Evolutionary conservation across 1,140 invertebrate species (phyloP).

Genomic region (Drosophila erecta): DNA sequence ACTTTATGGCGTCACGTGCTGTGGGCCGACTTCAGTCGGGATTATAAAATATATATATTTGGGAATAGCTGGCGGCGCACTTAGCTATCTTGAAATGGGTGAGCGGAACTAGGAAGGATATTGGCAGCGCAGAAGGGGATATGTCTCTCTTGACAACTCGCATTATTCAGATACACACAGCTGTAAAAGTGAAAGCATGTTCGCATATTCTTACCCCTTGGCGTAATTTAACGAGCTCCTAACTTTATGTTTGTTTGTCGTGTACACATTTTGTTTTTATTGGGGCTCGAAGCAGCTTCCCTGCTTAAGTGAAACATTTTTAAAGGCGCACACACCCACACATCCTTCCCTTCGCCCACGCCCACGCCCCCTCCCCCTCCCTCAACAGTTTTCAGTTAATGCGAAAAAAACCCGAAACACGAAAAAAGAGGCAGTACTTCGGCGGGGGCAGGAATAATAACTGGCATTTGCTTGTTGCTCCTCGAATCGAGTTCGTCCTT

Average conservation of each 20-base stretch:
- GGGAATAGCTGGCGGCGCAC: conserved; percentile 43
- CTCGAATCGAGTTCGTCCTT: conserved; percentile 4
- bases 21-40: conserved; percentile 20
- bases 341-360: neutral
- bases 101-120: conserved; percentile 27
- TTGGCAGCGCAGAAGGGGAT: conserved; percentile 20
- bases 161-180: conserved; percentile 40
- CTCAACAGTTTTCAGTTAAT: conserved; percentile 65
- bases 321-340: conserved; percentile 41
- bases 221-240: conserved; percentile 78
- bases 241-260: conserved; percentile 83
- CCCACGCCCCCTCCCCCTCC: neutral
- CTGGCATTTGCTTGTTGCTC: conserved; percentile 40
- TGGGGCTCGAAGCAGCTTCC: conserved; percentile 48
- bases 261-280: conserved; percentile 81
- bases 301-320: conserved; percentile 80
- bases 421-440: conserved; percentile 22
- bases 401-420: conserved; percentile 48
- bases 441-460: conserved; percentile 31
- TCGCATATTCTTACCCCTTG: conserved; percentile 73
- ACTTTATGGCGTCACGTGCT: conserved; percentile 67
- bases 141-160: conserved; percentile 50
- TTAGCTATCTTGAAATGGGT: conserved; percentile 41
- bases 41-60: conserved; percentile 63
- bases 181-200: conserved; percentile 68